These are phyloP conservation scores for Zaprionus nigranus DNA, from an alignment of 1,140 invertebrate species.

Conservation along the genomic window DNA sequence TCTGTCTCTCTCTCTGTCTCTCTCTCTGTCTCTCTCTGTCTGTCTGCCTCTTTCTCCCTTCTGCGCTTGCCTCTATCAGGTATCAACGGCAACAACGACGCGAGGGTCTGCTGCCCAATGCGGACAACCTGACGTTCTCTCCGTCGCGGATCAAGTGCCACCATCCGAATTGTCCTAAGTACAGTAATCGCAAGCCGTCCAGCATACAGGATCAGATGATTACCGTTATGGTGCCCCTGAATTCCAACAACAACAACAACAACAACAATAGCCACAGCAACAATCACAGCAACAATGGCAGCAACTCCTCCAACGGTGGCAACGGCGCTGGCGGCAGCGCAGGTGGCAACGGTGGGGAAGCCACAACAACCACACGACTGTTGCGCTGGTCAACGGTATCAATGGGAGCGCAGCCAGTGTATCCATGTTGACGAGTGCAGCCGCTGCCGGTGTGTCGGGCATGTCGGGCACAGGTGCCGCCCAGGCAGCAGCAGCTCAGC, in stretches of 20 bases:
- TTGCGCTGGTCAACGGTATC: slow-evolving; percentile 71
- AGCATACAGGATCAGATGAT: slow-evolving; percentile 84
- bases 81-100: slow-evolving; percentile 82
- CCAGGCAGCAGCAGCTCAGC: slow-evolving; percentile 32
- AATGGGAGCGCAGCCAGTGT: slow-evolving; percentile 65
- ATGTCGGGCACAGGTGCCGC: slow-evolving; percentile 7
- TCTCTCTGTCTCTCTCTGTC: background rate
- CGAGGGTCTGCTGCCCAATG: slow-evolving; percentile 82
- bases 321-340: slow-evolving; percentile 31
- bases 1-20: slow-evolving; percentile 4
- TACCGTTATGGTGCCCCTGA: slow-evolving; percentile 83
- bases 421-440: slow-evolving; percentile 36
- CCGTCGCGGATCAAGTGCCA: slow-evolving; percentile 84
- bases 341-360: background rate
- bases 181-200: slow-evolving; percentile 79
- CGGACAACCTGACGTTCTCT: slow-evolving; percentile 83
- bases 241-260: slow-evolving; percentile 69
- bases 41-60: background rate
- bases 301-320: slow-evolving; percentile 41
- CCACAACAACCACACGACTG: slow-evolving; percentile 53
- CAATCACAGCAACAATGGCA: slow-evolving; percentile 19
- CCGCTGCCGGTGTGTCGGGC: background rate
- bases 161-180: slow-evolving; percentile 84
- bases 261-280: slow-evolving; percentile 45
- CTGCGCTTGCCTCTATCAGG: slow-evolving; percentile 36